Percentiles rank a stretch among this genome's conserved stretches.
These are phyloP conservation scores for Archocentrus centrarchus DNA, from an alignment of 2,113 vertebrate species.

Conservation along the genomic window DNA sequence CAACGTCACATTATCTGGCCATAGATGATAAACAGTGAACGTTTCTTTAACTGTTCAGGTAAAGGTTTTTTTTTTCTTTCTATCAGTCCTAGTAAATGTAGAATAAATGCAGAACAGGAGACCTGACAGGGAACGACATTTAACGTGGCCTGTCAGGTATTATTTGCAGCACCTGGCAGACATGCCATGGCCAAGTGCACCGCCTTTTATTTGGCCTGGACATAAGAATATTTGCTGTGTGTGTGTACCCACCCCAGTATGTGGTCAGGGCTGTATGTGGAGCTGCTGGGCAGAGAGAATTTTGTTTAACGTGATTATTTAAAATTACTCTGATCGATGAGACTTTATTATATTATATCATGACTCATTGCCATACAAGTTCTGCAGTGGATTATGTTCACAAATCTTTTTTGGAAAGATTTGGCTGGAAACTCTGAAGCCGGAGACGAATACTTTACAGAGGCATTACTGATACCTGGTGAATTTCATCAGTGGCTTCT, in stretches of 20 bases:
- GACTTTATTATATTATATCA: no score
- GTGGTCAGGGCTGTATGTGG: neutral
- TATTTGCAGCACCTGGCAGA: conserved; percentile 25
- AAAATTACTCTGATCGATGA: neutral
- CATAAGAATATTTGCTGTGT: neutral
- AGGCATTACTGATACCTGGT: neutral
- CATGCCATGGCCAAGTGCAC: conserved; percentile 5
- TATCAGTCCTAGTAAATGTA: neutral
- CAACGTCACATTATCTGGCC: neutral
- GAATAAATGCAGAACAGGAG: neutral
- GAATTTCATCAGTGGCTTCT: neutral
- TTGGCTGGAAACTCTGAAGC: neutral
- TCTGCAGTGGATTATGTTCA: neutral
- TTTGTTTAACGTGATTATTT: neutral
- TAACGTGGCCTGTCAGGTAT: neutral
- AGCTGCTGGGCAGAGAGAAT: neutral
- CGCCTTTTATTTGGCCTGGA: conserved; percentile 21
- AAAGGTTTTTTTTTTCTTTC: neutral
- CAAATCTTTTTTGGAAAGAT: neutral
- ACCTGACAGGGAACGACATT: neutral
- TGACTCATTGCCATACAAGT: neutral
- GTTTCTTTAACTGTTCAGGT: neutral
- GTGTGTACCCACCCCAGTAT: neutral
- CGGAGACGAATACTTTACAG: neutral
- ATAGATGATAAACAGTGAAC: neutral